These are phyloP conservation scores for Corvus cornix DNA, from an alignment of 2,113 vertebrate species.

Conservation along the genomic window DNA sequence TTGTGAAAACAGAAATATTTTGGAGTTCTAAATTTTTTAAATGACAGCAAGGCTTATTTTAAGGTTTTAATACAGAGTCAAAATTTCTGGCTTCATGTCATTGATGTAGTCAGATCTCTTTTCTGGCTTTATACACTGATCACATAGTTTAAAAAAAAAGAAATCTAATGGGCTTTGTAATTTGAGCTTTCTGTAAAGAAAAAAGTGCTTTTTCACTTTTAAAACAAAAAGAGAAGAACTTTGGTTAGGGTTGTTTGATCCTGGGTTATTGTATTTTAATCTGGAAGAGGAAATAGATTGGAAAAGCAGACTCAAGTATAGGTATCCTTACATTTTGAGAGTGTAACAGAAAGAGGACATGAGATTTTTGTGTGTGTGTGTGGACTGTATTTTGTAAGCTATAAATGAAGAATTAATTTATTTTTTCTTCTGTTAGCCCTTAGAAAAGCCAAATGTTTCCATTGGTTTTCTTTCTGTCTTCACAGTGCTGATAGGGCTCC, in stretches of 20 bases:
- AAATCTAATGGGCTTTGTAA: not conserved
- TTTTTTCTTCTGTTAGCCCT: not conserved
- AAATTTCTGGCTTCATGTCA: not conserved
- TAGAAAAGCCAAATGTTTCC: not conserved
- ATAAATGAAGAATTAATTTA: not conserved
- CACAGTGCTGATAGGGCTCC: not conserved
- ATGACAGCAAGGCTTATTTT: not conserved
- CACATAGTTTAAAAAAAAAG: not conserved
- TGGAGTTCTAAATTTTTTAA: not conserved
- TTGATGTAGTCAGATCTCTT: not conserved
- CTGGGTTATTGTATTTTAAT: not conserved
- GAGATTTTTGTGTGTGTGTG: not conserved
- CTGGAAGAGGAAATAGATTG: not conserved
- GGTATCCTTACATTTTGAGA: not conserved
- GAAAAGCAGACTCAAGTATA: not conserved
- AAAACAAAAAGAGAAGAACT: not conserved
- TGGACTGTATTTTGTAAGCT: not conserved
- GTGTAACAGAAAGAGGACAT: not conserved
- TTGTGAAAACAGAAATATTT: not conserved
- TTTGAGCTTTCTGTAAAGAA: not conserved
- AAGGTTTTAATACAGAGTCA: not conserved
- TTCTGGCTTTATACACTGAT: not conserved
- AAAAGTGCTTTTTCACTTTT: not conserved
- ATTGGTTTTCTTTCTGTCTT: not conserved
- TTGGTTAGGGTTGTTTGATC: not conserved